Base-by-base conservation (phyloP, 2,113 vertebrate species). In the Craseonycteris thonglongyai region DNA sequence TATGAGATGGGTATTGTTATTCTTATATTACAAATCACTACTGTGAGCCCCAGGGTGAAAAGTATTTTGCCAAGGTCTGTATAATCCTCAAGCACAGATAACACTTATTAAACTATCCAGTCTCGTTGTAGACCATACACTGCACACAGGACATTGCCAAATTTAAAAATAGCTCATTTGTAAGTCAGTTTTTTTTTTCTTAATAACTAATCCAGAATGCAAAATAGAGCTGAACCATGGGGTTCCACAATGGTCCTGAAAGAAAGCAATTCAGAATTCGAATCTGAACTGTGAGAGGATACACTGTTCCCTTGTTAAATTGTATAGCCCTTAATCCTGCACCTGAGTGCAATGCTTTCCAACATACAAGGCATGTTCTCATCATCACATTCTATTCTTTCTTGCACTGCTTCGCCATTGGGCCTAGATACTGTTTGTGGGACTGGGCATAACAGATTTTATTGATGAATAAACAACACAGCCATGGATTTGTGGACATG, bases 1-100 rank as follows among this genome's bases (percentile, higher is more conserved):
- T 24, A 14, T 35, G 76, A 82, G 30, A 38, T 59, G 26, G 6
- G 6, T 71, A 65, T 35, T 82, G 5, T 51, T 21, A 74, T 78
- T 63, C 30, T 93, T 8, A 38, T 61, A 58, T 78, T 33, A 84
- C 59, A 88, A 35, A 66, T 51, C 59, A 88, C 59, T 22, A 69
- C 76, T 26, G 14, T 51, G 47, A 76, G 16, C 54, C 9, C 16
- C 10, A 42, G 7, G 5, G 21, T 81, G 7, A 10, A 63, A 72
- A 68, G 18, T 61, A 84, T 75, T 49, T 83, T 81, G 30, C 24
- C 30, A n/a, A 42, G 1, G 0, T 35, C 33, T 58, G 1, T 47
- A 13, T 63, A 18, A 38, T 8, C 26, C n/a, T 56, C 47, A 93
- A 74, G 24, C 18, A 0, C 22, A 80, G 58, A 61, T 68, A 56